These are phyloP conservation scores for Noctua janthe DNA, from an alignment of 2,888 invertebrate species.

Conservation along the genomic window DNA sequence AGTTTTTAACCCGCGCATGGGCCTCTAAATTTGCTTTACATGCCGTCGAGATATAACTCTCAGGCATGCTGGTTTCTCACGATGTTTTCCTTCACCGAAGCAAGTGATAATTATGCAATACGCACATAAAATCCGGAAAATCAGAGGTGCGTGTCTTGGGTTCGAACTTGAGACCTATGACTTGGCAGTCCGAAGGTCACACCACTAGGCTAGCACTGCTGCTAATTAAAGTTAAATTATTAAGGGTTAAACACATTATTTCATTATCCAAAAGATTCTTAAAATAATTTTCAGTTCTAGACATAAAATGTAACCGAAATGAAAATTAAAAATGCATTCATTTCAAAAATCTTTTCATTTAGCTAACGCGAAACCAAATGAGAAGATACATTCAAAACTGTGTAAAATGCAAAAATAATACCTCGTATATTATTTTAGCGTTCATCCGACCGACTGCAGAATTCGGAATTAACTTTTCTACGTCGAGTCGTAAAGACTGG, in stretches of 20 bases:
- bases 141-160: too few relatives aligned
- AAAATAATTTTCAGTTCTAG: background rate
- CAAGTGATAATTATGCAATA: too few relatives aligned
- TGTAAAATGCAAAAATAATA: constrained; percentile 40
- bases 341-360: constrained; percentile 9
- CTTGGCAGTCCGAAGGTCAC: too few relatives aligned
- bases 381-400: constrained; percentile 23
- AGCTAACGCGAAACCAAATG: constrained; percentile 1
- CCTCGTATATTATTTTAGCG: constrained; percentile 33
- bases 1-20: too few relatives aligned
- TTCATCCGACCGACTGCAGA: constrained; percentile 40
- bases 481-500: background rate
- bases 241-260: background rate
- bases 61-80: too few relatives aligned
- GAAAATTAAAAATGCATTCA: constrained; percentile 15
- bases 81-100: too few relatives aligned
- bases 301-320: background rate
- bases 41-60: too few relatives aligned
- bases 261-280: background rate
- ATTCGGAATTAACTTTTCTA: constrained; percentile 47
- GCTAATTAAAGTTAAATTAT: too few relatives aligned
- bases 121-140: too few relatives aligned
- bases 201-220: too few relatives aligned
- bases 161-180: too few relatives aligned
- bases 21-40: too few relatives aligned